Conservation (phyloP, 2,888 invertebrate species). For the Dolichopus griseipennis region DNA sequence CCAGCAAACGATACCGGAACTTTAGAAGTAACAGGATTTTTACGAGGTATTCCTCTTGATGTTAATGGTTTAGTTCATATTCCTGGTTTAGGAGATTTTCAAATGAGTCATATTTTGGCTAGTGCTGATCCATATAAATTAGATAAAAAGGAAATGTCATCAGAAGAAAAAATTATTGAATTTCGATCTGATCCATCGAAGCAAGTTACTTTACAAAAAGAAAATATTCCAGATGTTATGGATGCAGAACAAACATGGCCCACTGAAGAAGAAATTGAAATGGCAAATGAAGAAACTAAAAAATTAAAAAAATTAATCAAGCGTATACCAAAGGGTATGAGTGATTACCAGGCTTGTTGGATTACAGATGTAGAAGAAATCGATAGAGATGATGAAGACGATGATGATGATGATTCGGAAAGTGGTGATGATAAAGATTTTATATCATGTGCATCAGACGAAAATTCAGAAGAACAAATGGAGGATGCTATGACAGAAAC, state of each 20-base stretch:
- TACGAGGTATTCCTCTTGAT: conserved; percentile 73
- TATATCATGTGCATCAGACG: conserved; percentile 39
- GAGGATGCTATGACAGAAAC: conserved; percentile 47
- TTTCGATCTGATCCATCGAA: conserved; percentile 50
- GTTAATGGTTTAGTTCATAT: conserved; percentile 86
- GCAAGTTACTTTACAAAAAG: conserved; percentile 67
- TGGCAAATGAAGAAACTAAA: conserved; percentile 51
- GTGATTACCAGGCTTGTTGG: conserved; percentile 95
- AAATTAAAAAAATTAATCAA: conserved; percentile 63
- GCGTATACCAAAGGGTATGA: conserved; percentile 87
- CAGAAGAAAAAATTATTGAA: conserved; percentile 23
- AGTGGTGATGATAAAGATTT: conserved; percentile 33
- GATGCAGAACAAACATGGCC: conserved; percentile 97
- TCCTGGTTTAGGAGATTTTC: conserved; percentile 87
- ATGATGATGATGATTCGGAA: conserved; percentile 45
- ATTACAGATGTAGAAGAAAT: conserved; percentile 65
- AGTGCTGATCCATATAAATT: conserved; percentile 59
- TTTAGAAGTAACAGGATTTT: conserved; percentile 75
- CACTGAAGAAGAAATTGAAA: conserved; percentile 77
- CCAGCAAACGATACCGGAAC: conserved; percentile 48
- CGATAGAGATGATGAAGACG: conserved; percentile 45
- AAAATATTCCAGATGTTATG: conserved; percentile 81
- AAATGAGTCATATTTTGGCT: conserved; percentile 71
- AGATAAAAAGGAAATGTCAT: conserved; percentile 40
- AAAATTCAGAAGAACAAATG: conserved; percentile 43